Percentiles rank a stretch among this genome's conserved stretches.
phyloP scores from a whole-genome alignment of 2,888 invertebrate species.

The Chydorus sphaericus region DNA sequence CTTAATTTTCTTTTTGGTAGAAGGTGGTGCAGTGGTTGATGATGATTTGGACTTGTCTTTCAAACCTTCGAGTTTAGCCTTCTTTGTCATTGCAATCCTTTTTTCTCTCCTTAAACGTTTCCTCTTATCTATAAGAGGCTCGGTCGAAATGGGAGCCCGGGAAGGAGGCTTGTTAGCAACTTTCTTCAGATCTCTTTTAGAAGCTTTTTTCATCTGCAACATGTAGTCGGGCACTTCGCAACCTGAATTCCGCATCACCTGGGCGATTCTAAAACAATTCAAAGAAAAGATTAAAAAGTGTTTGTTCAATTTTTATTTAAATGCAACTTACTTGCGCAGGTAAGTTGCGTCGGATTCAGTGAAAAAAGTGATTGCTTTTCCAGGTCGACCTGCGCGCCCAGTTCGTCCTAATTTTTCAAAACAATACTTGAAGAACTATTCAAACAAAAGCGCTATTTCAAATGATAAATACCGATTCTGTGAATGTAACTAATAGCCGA shows the following conservation, averaged over 20 bases:
- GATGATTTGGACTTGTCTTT: too few species aligned
- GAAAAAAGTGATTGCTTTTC: constrained; percentile 85
- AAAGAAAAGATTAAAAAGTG: background rate
- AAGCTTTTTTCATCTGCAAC: constrained; percentile 53
- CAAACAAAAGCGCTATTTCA: background rate
- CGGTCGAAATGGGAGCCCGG: constrained; percentile 24
- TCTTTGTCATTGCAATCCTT: background rate
- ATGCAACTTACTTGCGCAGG: constrained; percentile 50
- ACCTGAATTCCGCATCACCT: constrained; percentile 77
- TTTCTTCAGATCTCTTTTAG: constrained; percentile 41
- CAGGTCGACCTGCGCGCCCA: constrained; percentile 78
- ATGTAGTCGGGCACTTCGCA: constrained; percentile 86
- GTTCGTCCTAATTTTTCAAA: constrained; percentile 54
- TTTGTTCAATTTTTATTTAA: background rate
- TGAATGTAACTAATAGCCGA: constrained; percentile 81
- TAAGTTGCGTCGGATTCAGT: constrained; percentile 76
- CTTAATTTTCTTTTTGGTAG: background rate
- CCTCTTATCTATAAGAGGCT: constrained; percentile 16
- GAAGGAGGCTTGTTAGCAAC: constrained; percentile 44
- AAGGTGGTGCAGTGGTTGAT: too few species aligned
- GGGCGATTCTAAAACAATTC: constrained; percentile 75
- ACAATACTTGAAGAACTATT: background rate
- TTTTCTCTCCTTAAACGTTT: constrained; percentile 1
- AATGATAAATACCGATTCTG: constrained; percentile 42
- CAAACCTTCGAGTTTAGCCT: background rate